A percentile compares a stretch with the other conserved stretches of the same genome.
phyloP scores from a whole-genome alignment of 2,888 invertebrate species.

The Trissonchulus latispiculum region DNA sequence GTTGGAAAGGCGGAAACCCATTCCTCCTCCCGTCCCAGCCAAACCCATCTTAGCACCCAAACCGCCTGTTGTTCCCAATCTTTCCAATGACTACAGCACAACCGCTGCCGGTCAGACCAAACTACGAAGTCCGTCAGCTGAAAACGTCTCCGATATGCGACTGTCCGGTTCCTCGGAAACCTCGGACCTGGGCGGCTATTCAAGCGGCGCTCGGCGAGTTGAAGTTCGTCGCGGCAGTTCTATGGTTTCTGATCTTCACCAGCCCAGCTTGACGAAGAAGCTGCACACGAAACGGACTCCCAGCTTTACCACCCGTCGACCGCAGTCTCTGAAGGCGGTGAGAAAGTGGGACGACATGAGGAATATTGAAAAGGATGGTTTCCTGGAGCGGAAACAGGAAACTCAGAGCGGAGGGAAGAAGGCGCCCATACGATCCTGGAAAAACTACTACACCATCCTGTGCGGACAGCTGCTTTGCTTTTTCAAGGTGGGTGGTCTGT shows the following conservation, averaged over 20 bases:
- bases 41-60: neutral
- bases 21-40: neutral
- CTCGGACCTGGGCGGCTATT: neutral
- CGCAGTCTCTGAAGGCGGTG: constrained; percentile 10
- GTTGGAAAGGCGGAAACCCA: neutral
- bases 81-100: neutral
- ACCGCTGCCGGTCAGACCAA: neutral
- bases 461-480: constrained; percentile 94
- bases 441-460: constrained; percentile 80
- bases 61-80: neutral
- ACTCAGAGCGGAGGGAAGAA: constrained; percentile 82
- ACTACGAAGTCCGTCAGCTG: neutral
- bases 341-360: constrained; percentile 34
- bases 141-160: neutral
- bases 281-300: constrained; percentile 77
- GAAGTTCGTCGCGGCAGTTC: neutral
- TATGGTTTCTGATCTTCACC: neutral
- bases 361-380: constrained; percentile 39
- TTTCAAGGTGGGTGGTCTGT: constrained; percentile 84
- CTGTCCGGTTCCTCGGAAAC: neutral
- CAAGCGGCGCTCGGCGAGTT: neutral
- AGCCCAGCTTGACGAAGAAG: constrained; percentile 22
- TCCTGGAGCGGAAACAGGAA: constrained; percentile 85
- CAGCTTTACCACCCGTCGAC: constrained; percentile 75
- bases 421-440: constrained; percentile 90